Conservation (phyloP, 2,113 vertebrate genomes). For the Prunella himalayana region DNA sequence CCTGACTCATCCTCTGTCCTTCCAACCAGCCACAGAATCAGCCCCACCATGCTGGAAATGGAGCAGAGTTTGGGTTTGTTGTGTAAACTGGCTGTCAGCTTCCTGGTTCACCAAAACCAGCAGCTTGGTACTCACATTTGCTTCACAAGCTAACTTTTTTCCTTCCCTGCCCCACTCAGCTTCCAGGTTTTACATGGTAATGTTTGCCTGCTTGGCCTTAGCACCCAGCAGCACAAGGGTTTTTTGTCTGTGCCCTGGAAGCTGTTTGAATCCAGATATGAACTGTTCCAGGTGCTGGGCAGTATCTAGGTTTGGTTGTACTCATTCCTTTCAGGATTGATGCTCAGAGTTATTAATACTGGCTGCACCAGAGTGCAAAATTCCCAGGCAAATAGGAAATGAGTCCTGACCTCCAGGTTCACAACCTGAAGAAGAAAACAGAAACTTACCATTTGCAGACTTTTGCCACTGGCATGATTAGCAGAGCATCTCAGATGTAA, state of each 20-base stretch:
- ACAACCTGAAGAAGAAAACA: background rate
- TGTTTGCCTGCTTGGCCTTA: background rate
- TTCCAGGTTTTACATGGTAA: accelerated
- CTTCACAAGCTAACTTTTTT: background rate
- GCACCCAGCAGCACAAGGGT: background rate
- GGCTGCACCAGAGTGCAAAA: background rate
- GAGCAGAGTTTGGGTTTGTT: background rate
- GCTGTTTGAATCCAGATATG: background rate
- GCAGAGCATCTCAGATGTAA: background rate
- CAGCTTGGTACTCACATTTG: background rate
- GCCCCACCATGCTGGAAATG: background rate
- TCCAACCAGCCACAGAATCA: background rate
- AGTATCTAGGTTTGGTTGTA: background rate
- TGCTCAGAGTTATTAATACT: background rate
- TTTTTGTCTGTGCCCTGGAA: background rate
- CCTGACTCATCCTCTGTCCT: background rate
- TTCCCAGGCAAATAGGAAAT: background rate
- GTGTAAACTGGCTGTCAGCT: background rate
- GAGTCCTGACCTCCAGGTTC: background rate
- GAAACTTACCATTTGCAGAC: background rate
- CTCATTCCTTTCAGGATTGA: background rate
- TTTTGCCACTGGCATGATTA: background rate
- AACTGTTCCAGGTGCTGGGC: background rate
- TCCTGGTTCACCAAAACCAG: background rate
- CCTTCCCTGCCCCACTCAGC: background rate